These are phyloP conservation scores for Molanna angustata DNA, from an alignment of 2,888 invertebrate species.

Conservation along the genomic window DNA sequence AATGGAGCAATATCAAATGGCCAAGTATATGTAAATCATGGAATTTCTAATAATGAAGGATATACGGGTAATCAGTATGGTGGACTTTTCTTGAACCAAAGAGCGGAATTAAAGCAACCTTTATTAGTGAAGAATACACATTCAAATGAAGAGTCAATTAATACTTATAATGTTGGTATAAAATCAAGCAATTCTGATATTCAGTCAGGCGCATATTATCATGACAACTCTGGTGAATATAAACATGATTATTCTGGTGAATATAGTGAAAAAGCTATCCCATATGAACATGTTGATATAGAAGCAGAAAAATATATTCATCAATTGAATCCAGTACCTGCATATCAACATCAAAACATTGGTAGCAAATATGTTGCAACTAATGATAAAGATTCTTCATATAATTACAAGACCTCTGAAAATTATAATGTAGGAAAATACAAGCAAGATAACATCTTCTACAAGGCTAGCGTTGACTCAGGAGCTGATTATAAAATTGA, in stretches of 20 bases:
- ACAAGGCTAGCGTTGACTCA: slow-evolving; percentile 2
- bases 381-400: slow-evolving; percentile 5
- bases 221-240: slow-evolving; percentile 50
- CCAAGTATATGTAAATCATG: too few species aligned
- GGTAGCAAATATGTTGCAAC: slow-evolving; percentile 8
- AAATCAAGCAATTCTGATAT: background rate
- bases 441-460: too few species aligned
- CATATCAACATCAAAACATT: slow-evolving; percentile 40
- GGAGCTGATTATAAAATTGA: too few species aligned
- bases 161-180: slow-evolving; percentile 8
- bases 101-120: slow-evolving; percentile 4
- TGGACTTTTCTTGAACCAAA: background rate
- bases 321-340: slow-evolving; percentile 35
- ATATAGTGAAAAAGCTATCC: slow-evolving; percentile 46
- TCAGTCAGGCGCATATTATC: slow-evolving; percentile 48
- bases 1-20: too few species aligned
- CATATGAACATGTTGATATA: slow-evolving; percentile 44
- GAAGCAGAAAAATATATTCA: background rate
- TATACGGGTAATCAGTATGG: too few species aligned
- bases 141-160: slow-evolving; percentile 6
- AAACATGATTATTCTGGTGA: slow-evolving; percentile 52
- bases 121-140: slow-evolving; percentile 8
- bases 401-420: slow-evolving; percentile 25
- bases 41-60: too few species aligned
- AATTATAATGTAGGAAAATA: too few species aligned